Percentiles rank a stretch among this genome's conserved stretches.
Evolutionary conservation across 2,113 vertebrate species (phyloP).

Genomic region (Sylvia atricapilla): DNA sequence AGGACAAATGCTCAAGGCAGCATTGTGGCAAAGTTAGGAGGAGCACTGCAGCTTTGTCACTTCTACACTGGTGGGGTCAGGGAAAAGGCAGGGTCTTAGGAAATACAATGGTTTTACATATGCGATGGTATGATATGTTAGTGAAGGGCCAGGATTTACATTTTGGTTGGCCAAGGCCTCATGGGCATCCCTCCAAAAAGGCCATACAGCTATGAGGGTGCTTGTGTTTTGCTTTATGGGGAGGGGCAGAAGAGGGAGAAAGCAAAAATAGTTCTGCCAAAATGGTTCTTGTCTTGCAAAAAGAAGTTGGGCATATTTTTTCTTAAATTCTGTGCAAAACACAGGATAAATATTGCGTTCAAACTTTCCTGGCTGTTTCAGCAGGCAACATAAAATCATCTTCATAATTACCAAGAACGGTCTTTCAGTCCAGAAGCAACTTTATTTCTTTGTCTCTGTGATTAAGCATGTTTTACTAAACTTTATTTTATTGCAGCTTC

Average conservation of each 20-base stretch:
- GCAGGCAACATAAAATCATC: background rate
- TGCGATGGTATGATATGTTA: background rate
- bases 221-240: background rate
- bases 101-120: background rate
- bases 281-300: background rate
- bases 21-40: background rate
- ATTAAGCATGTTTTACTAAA: slow-evolving; percentile 44
- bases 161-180: background rate
- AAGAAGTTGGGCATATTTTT: background rate
- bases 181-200: background rate
- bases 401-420: background rate
- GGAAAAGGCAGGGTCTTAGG: background rate
- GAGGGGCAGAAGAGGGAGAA: background rate
- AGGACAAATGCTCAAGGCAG: background rate
- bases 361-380: background rate
- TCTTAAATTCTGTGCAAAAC: background rate
- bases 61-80: background rate
- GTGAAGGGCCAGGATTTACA: background rate
- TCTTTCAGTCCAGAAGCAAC: background rate
- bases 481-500: slow-evolving; percentile 34
- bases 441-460: slow-evolving; percentile 21
- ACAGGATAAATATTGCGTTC: background rate
- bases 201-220: background rate
- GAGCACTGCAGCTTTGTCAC: background rate
- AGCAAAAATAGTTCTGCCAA: background rate